Evolutionary conservation across 2,888 invertebrate species (phyloP).

Genomic region (Acanthacorydalis orientalis): DNA sequence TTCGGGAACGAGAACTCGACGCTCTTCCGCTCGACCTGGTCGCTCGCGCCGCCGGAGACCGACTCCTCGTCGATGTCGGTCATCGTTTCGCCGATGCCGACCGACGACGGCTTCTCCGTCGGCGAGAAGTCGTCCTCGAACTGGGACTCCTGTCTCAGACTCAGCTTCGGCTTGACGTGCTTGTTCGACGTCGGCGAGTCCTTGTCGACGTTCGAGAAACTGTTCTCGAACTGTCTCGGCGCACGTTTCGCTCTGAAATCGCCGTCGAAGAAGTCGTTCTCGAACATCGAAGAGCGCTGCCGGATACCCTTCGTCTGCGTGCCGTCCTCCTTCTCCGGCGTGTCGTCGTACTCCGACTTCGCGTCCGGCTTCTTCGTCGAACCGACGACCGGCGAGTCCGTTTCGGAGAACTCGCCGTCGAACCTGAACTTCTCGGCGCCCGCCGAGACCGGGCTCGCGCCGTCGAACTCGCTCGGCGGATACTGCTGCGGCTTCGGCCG

Average conservation of each 20-base stretch:
- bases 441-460: neutral
- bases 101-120: conserved; percentile 18
- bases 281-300: conserved; percentile 8
- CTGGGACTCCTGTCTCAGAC: conserved; percentile 18
- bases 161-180: no score
- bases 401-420: conserved; percentile 44
- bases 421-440: conserved; percentile 18
- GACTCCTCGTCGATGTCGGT: conserved; percentile 24
- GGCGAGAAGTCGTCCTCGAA: conserved; percentile 43
- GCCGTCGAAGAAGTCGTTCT: conserved; percentile 14
- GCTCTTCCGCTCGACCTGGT: conserved; percentile 13
- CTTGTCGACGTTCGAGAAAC: conserved; percentile 36
- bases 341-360: neutral
- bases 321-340: neutral
- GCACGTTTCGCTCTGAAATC: conserved; percentile 28
- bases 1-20: conserved; percentile 15
- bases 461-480: neutral
- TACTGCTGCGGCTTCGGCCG: neutral
- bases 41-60: conserved; percentile 8
- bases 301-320: neutral
- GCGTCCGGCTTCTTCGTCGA: conserved; percentile 12
- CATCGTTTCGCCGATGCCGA: neutral
- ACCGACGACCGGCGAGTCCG: conserved; percentile 17
- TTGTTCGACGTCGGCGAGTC: conserved; percentile 8
- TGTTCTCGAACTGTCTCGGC: conserved; percentile 46